Evolutionary conservation across 2,888 invertebrate species (phyloP), one percentile per base, ranked within the genome.

Genomic region (Leptinotarsa peninsularis): DNA sequence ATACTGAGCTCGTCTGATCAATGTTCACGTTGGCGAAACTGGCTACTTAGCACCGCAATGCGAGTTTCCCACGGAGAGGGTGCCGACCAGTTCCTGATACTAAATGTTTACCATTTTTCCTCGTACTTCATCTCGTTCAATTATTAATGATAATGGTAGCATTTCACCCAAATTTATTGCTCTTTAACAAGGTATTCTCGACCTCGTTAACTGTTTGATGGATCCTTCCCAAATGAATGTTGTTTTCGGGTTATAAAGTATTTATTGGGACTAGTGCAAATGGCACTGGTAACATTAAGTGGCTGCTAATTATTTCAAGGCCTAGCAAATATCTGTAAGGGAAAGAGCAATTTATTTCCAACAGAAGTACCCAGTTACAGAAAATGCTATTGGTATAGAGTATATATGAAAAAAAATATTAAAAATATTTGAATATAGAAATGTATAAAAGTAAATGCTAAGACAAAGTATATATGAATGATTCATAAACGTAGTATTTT

Each of bases 81-180:
- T 84, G 82, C 84, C 85, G 83, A 82, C 82, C 82, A 80, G 85
- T 82, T 84, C 85, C 85, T 83, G 85, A 82, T 81, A 85, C 85
- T 70, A 67, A 79, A 76, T 79, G 74, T 79, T 73, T 67, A 74
- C 66, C 69, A 75, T 75, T 78, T 76, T 67, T 49, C 67, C 54
- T 15, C 2, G 15, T 60, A 33, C 43, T 74, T 66, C 71, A 71
- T 71, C 52, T 67, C 21, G 68, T 67, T 71, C 66, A 70, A 78
- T 71, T 74, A 76, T 76, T 78, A 74, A 76, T 71, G 67, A 67
- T 70, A 43, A 66, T 68, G 68, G 66, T 73, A 67, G 72, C 74
- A 54, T 66, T 71, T 33, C 49, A 75, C 60, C 49, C 50, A 63
- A 66, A 49, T 73, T 60, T 66, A 69, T 69, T 66, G 73, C 68